Base-by-base conservation (phyloP, 2,888 invertebrate species). In the Slavum lentiscoides region DNA sequence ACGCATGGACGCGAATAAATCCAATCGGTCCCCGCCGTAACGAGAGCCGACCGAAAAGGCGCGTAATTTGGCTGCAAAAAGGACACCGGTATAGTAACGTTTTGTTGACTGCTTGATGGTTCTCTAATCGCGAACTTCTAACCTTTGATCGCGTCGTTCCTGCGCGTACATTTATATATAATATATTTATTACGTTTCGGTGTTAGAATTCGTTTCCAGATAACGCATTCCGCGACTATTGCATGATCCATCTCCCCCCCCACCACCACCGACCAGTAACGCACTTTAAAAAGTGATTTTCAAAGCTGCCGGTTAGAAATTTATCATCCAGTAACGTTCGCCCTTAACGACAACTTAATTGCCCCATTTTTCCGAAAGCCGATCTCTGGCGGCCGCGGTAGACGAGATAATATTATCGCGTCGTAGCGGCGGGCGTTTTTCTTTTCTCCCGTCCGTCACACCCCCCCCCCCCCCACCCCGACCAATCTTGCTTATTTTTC, bases 311-410 rank as follows among this genome's bases (percentile, higher is more conserved):
- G 13, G 13, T 23, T 67, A 13, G 43, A 59, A 43, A 76, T 68
- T 68, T 76, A 76, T 76, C 75, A 76, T 76, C 59, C 30, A 49
- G 75, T 76, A 68, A 76, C 23, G 68, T 68, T 68, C 58, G 9
- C 59, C 68, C 58, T 68, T 76, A 76, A 76, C 75, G 75, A 76
- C 67, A 76, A 76, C 67, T 76, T 76, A 76, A 76, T 76, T 76
- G 75, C 75, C 59, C 68, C 30, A 4, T 49, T 76, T 76, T 76
- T 68, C 75, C 43, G n/a, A 76, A 68, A 76, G 49, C 68, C 75
- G 75, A 76, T 76, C 68, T 76, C 23, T n/a, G 30, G 30, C 30
- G 30, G 2, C 30, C 2, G 30, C 21, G 68, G 75, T 59, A 49
- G 67, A 68, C 59, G 43, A 76, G 68, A 76, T 68, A 68, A 58